Evolutionary conservation across 2,888 invertebrate species (phyloP), one percentile per base, ranked within the genome.

Genomic region (Selenia dentaria): DNA sequence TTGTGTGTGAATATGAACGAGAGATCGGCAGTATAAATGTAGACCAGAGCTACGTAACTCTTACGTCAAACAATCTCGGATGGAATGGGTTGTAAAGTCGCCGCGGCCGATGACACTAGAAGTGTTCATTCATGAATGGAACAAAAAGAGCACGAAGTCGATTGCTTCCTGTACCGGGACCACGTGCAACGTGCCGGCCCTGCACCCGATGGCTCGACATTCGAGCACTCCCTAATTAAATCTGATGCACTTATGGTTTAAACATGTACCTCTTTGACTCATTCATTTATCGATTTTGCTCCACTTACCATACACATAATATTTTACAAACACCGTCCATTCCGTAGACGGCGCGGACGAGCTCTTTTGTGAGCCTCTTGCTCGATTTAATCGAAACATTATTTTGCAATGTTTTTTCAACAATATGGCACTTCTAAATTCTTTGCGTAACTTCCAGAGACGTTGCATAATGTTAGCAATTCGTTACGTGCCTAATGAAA

Each of bases 91-190:
- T 51, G 41, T 56, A 57, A 58, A 54, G 54, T 57, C 49, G 54
- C 13, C 57, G 63, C 64, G 74, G 70, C 62, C 71, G 74, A 75
- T 77, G 79, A 74, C 76, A 76, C 68, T 73, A 70, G 67, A 68
- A 70, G 64, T 67, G 65, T 53, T 71, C 50, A 52, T 56, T 56
- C 54, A 70, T 67, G 67, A 70, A 72, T 70, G 65, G 62, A 77
- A 80, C 66, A 79, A 77, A 82, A 79, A 77, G 67, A 74, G 62
- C 61, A 56, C 48, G 59, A 59, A 61, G 53, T 61, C 54, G 65
- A 74, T 79, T 67, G 75, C 79, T 83, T 83, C 84, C 84, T 83
- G 82, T 69, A 64, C 61, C 46, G 67, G 59, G 59, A 59, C 66
- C 77, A 79, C 75, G 74, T 32, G 34, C 76, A 18, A 79, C 74